A percentile compares a stretch with the other conserved stretches of the same genome.
Conservation (phyloP, 2,888 invertebrate species). For the Coenonympha glycerion region DNA sequence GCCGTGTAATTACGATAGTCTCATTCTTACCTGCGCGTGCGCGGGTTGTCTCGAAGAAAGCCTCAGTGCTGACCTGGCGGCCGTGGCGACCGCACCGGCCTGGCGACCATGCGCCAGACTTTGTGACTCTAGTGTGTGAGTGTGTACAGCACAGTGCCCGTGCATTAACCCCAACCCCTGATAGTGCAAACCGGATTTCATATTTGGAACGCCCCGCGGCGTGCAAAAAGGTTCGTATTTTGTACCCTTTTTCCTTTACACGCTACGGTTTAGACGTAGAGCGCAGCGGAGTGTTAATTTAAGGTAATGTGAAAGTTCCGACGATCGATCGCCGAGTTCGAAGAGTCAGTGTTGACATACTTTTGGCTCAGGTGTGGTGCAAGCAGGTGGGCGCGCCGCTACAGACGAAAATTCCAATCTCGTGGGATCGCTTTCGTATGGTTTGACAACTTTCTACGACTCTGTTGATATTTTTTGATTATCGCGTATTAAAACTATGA, state of each 20-base stretch:
- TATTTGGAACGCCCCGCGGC: constrained; percentile 60
- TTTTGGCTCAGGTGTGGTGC: constrained; percentile 71
- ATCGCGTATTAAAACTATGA: not conserved
- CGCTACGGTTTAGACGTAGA: constrained; percentile 39
- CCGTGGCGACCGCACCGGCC: constrained; percentile 67
- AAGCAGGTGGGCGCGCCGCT: constrained; percentile 68
- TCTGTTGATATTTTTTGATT: constrained; percentile 29
- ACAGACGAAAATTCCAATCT: constrained; percentile 69
- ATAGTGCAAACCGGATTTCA: constrained; percentile 72
- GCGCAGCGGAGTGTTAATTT: constrained; percentile 58
- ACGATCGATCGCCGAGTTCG: constrained; percentile 62
- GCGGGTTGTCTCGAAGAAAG: constrained; percentile 63
- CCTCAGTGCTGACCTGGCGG: constrained; percentile 68
- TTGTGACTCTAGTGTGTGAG: constrained; percentile 70
- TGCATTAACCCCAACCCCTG: constrained; percentile 71
- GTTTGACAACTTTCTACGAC: constrained; percentile 56
- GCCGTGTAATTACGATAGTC: constrained; percentile 50
- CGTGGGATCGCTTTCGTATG: constrained; percentile 60
- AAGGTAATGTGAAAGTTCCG: constrained; percentile 74
- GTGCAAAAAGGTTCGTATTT: constrained; percentile 61
- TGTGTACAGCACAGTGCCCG: constrained; percentile 67
- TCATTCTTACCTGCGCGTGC: constrained; percentile 62
- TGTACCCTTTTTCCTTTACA: constrained; percentile 35
- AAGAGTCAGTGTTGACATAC: constrained; percentile 71
- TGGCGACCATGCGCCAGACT: constrained; percentile 62